phyloP scores from a whole-genome alignment of 2,888 invertebrate genomes.

The Linnaemya tessellans region DNA sequence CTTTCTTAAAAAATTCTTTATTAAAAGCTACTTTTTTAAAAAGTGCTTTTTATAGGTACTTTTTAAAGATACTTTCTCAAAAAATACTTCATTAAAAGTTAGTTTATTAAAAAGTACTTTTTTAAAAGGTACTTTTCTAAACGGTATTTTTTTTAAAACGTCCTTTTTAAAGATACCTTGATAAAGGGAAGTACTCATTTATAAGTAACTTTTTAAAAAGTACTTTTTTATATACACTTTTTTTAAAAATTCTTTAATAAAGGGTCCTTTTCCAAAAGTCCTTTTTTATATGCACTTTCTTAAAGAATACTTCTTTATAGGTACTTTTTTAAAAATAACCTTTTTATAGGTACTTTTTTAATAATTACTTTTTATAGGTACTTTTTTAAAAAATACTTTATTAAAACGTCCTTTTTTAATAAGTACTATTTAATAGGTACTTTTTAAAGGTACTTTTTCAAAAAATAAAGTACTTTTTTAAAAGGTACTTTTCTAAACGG shows the following conservation, averaged over 20 bases:
- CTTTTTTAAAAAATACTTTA: not conserved
- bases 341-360: not conserved
- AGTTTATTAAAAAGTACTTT: not conserved
- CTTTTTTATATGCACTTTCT: not conserved
- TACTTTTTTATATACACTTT: not conserved
- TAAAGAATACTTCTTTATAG: not conserved
- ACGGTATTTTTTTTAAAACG: not conserved
- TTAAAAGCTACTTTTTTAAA: not conserved
- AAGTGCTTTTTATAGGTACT: not conserved
- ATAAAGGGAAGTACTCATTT: too few species aligned
- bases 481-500: not conserved
- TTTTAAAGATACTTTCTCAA: too few species aligned
- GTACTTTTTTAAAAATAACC: not conserved
- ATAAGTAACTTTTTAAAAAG: not conserved
- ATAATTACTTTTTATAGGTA: not conserved
- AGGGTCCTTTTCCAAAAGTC: too few species aligned
- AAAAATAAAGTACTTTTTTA: not conserved
- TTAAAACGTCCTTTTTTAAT: not conserved
- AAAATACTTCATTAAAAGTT: not conserved
- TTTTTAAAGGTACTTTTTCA: too few species aligned
- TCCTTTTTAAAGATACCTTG: not conserved
- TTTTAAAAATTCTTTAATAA: not conserved
- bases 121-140: not conserved
- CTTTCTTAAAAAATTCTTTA: not conserved
- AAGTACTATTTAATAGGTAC: not conserved